Conservation (phyloP, 2,113 vertebrate species). For the Apteryx owenii region DNA sequence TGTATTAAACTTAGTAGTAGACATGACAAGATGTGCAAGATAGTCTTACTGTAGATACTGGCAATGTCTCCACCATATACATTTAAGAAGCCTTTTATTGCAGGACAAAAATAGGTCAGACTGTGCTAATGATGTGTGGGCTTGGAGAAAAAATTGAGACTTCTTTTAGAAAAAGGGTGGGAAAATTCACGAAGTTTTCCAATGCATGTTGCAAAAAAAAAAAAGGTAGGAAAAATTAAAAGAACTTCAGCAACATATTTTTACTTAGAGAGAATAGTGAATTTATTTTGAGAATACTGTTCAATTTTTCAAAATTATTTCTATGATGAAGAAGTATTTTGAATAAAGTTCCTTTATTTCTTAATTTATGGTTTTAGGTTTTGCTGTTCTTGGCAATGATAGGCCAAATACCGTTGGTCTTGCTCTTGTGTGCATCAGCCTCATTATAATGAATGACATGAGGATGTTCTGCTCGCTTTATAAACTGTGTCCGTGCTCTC, state of each 20-base stretch:
- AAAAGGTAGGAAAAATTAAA: neutral
- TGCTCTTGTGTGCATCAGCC: neutral
- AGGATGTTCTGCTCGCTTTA: neutral
- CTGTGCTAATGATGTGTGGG: fast-evolving
- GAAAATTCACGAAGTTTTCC: neutral
- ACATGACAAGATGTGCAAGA: neutral
- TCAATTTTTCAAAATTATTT: neutral
- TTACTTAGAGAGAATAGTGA: neutral
- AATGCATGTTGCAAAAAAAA: neutral
- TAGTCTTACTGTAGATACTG: neutral
- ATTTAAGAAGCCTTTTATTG: neutral
- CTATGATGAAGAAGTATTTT: neutral
- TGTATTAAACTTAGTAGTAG: neutral
- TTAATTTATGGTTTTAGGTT: neutral
- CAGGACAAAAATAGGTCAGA: neutral
- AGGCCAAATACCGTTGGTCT: neutral
- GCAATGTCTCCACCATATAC: neutral
- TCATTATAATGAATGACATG: neutral
- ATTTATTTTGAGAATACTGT: neutral
- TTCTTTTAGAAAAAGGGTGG: neutral
- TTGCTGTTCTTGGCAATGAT: neutral
- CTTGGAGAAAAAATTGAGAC: neutral
- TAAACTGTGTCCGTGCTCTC: neutral
- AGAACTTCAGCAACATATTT: neutral
- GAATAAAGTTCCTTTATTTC: neutral